These are phyloP conservation scores for Scomberomorus guttatus DNA, from an alignment of 2,797 vertebrate species.

Conservation along the genomic window DNA sequence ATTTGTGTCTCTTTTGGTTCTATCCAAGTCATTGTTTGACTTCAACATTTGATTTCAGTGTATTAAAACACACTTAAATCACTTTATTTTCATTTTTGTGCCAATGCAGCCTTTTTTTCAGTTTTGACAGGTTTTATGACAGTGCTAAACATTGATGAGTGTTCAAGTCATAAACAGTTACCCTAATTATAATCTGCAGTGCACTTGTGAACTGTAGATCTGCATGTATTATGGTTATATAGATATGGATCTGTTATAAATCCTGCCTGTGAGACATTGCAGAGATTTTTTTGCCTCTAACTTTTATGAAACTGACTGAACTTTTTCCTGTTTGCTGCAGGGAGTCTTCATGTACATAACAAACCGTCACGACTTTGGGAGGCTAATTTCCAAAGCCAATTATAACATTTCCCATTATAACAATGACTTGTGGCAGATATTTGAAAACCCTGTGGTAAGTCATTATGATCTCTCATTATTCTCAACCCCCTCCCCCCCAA, in stretches of 20 bases:
- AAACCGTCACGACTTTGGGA: constrained; percentile 97
- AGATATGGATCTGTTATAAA: constrained; percentile 33
- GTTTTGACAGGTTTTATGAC: constrained; percentile 30
- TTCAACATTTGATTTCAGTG: constrained; percentile 67
- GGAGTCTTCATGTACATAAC: constrained; percentile 98
- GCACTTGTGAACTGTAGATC: constrained; percentile 8
- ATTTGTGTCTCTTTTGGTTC: constrained; percentile 55
- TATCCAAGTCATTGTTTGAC: constrained; percentile 35
- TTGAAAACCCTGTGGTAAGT: constrained; percentile 98
- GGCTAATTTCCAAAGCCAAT: constrained; percentile 96
- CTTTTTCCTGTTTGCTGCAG: constrained; percentile 80
- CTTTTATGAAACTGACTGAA: constrained; percentile 63
- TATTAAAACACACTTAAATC: constrained; percentile 66
- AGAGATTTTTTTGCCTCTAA: constrained; percentile 10
- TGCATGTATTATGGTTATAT: constrained; percentile 40
- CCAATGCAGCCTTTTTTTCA: constrained; percentile 49
- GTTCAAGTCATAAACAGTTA: constrained; percentile 25
- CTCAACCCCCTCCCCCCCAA: constrained; percentile 1
- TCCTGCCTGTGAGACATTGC: constrained; percentile 23
- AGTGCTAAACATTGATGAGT: constrained; percentile 39
- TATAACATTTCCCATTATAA: constrained; percentile 96
- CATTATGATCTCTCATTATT: constrained; percentile 54
- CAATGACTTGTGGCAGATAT: constrained; percentile 99
- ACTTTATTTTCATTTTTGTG: constrained; percentile 49
- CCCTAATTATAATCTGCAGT: constrained; percentile 11